Evolutionary conservation across 2,797 vertebrate genomes (phyloP).

Genomic region (Garrulus glandarius): DNA sequence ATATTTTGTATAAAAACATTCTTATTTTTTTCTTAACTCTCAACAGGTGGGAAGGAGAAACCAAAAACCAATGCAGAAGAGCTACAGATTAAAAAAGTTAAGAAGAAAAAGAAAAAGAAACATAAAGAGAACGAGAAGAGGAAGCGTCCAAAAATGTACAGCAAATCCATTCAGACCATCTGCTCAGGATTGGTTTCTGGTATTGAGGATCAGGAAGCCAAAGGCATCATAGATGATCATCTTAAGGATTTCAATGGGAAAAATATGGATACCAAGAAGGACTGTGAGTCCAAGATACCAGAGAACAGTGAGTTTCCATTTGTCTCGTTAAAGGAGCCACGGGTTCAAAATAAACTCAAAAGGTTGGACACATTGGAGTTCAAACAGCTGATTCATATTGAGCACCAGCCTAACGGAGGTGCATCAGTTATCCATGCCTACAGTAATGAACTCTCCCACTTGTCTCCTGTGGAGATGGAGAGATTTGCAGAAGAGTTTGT

Average conservation of each 20-base stretch:
- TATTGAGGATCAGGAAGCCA: constrained; percentile 76
- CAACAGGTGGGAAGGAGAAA: constrained; percentile 88
- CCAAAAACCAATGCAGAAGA: constrained; percentile 86
- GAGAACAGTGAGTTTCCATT: constrained; percentile 80
- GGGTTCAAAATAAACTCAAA: constrained; percentile 77
- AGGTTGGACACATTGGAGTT: constrained; percentile 88
- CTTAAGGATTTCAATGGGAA: constrained; percentile 79
- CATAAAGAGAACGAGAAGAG: constrained; percentile 96
- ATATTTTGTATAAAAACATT: not conserved
- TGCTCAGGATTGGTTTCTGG: constrained; percentile 87
- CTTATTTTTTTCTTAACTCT: not conserved
- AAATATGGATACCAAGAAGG: constrained; percentile 75
- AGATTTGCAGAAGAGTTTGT: constrained; percentile 93
- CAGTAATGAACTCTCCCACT: constrained; percentile 86
- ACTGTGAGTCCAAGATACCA: constrained; percentile 69
- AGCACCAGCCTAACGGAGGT: constrained; percentile 96
- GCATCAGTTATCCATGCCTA: constrained; percentile 94
- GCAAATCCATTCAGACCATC: constrained; percentile 93
- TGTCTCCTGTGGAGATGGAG: constrained; percentile 89
- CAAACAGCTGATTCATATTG: constrained; percentile 89
- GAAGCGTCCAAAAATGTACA: constrained; percentile 94
- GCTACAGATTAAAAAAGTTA: constrained; percentile 94
- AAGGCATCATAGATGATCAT: constrained; percentile 72
- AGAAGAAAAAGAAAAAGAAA: constrained; percentile 99
- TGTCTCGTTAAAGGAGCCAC: constrained; percentile 77